phyloP scores from a whole-genome alignment of 2,113 vertebrate species.

The Lycaon pictus region DNA sequence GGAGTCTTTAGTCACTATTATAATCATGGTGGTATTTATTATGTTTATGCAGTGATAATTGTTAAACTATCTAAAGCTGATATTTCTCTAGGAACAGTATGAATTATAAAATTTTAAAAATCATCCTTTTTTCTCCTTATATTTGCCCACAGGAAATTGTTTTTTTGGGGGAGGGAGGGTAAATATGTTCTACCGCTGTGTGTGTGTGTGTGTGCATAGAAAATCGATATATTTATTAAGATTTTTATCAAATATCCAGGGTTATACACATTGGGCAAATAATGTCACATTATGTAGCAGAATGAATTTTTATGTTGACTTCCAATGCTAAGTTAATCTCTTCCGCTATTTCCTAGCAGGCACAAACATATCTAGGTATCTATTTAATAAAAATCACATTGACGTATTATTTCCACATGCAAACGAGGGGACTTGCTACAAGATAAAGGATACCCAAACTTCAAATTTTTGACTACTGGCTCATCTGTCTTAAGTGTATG shows the following conservation, averaged over 20 bases:
- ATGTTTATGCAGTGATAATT: not conserved
- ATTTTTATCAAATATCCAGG: slow-evolving; percentile 52
- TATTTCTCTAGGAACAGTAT: not conserved
- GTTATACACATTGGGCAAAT: not conserved
- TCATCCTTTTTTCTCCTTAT: not conserved
- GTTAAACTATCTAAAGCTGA: not conserved
- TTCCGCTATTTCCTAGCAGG: not conserved
- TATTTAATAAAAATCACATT: not conserved
- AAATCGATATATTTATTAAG: slow-evolving; percentile 17
- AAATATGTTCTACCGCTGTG: not conserved
- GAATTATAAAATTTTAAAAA: not conserved
- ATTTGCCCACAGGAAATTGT: not conserved
- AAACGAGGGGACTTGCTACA: not conserved
- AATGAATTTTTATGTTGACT: slow-evolving; percentile 31
- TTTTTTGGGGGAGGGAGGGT: not conserved
- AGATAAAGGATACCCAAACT: not conserved
- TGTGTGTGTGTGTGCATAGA: slow-evolving; percentile 47
- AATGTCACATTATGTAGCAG: not conserved
- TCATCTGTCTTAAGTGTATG: not conserved
- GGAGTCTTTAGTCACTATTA: not conserved
- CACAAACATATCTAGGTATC: not conserved
- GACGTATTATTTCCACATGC: not conserved
- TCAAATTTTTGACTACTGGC: not conserved
- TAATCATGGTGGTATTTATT: not conserved
- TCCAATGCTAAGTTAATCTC: not conserved